A percentile compares a stretch with the other conserved stretches of the same genome.
Evolutionary conservation across 2,797 vertebrate species (phyloP).

Genomic region (Carapus acus): DNA sequence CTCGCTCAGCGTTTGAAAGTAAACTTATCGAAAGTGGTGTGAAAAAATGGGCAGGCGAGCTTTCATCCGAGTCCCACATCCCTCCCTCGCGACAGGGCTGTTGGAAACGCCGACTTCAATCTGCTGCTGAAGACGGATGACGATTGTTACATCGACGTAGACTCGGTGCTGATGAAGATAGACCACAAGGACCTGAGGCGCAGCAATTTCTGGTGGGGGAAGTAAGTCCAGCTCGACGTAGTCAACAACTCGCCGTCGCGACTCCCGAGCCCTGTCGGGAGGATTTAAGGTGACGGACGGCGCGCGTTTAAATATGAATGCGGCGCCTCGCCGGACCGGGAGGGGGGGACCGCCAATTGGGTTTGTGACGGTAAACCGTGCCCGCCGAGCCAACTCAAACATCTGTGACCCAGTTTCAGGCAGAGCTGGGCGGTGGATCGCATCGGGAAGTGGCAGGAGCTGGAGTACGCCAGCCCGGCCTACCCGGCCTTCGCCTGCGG

Average conservation of each 20-base stretch:
- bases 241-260: constrained; percentile 1
- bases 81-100: constrained; percentile 74
- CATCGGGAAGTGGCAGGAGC: constrained; percentile 96
- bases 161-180: constrained; percentile 85
- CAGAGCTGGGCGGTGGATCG: constrained; percentile 97
- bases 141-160: constrained; percentile 92
- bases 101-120: constrained; percentile 81
- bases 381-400: not conserved
- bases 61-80: too few relatives aligned
- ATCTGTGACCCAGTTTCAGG: constrained; percentile 82
- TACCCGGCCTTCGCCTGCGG: constrained; percentile 97
- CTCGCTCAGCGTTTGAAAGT: too few relatives aligned
- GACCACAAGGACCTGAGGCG: constrained; percentile 76
- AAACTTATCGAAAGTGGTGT: too few relatives aligned
- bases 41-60: too few relatives aligned
- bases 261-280: constrained; percentile 11
- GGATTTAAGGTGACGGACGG: constrained; percentile 10
- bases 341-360: too few relatives aligned
- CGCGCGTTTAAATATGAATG: not conserved
- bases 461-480: constrained; percentile 90
- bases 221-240: constrained; percentile 75
- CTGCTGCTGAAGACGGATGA: constrained; percentile 95
- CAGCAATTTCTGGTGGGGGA: constrained; percentile 95
- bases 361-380: constrained; percentile 28
- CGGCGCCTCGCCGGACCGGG: constrained; percentile 10